phyloP scores from a whole-genome alignment of 2,888 invertebrate genomes.

The Muscina levida region DNA sequence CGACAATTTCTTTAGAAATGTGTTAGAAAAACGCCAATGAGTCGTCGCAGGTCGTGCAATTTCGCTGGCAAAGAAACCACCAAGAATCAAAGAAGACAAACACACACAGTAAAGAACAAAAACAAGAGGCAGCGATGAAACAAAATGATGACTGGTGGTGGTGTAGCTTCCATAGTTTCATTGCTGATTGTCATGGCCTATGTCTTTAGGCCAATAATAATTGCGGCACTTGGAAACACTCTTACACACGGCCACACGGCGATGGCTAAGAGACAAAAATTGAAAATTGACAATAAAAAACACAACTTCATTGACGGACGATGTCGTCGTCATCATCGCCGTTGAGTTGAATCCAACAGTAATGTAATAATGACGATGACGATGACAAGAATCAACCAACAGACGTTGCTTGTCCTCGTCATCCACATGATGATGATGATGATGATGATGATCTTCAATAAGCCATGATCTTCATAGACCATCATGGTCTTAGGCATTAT shows the following conservation, averaged over 20 bases:
- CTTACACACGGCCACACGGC: slow-evolving; percentile 4
- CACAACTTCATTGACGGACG: background rate
- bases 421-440: slow-evolving; percentile 1
- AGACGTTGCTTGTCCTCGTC: slow-evolving; percentile 27
- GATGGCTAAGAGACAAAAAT: background rate
- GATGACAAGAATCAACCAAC: slow-evolving; percentile 46
- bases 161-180: slow-evolving; percentile 30
- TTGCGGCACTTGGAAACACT: slow-evolving; percentile 40
- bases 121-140: too few relatives aligned
- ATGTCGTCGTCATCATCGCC: slow-evolving; percentile 23
- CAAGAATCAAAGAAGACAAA: background rate
- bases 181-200: slow-evolving; percentile 42
- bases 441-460: too few relatives aligned
- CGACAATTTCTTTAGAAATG: slow-evolving; percentile 57
- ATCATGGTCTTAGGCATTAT: slow-evolving; percentile 1
- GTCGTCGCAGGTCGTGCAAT: slow-evolving; percentile 25
- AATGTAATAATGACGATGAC: slow-evolving; percentile 23
- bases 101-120: too few relatives aligned
- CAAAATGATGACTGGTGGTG: slow-evolving; percentile 31
- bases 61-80: slow-evolving; percentile 3
- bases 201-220: slow-evolving; percentile 62
- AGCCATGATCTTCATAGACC: background rate
- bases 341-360: background rate
- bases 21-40: slow-evolving; percentile 23
- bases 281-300: slow-evolving; percentile 24